Percentiles rank a stretch among this genome's conserved stretches.
phyloP scores from a whole-genome alignment of 2,113 vertebrate genomes.

The Gopherus flavomarginatus region DNA sequence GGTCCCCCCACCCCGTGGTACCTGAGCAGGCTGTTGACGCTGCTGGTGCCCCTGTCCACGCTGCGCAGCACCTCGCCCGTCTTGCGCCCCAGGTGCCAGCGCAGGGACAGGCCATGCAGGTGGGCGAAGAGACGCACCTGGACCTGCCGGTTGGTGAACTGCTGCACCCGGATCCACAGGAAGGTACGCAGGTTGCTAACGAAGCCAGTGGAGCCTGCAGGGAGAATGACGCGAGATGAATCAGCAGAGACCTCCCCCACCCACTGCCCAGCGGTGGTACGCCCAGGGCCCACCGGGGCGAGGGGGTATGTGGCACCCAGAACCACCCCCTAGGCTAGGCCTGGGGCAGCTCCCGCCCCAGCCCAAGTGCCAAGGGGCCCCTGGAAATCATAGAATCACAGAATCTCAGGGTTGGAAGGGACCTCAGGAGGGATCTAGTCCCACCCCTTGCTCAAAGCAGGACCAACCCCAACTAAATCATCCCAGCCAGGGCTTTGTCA shows the following conservation, averaged over 20 bases:
- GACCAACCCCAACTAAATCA: no score
- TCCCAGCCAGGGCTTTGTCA: no score
- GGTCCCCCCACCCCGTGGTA: slow-evolving; percentile 4
- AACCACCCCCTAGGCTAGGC: no score
- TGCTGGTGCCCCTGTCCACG: slow-evolving; percentile 92
- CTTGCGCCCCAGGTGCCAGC: slow-evolving; percentile 93
- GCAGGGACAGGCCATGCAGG: slow-evolving; percentile 90
- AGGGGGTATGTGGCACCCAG: background rate
- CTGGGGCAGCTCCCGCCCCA: no score
- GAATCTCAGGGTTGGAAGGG: no score
- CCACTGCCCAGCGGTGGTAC: fast-evolving
- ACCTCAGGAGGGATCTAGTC: no score
- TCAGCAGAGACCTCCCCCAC: fast-evolving
- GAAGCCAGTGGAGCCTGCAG: slow-evolving; percentile 86
- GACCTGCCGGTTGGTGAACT: slow-evolving; percentile 91
- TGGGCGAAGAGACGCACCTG: slow-evolving; percentile 92
- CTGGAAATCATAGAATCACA: no score
- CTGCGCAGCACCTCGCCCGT: slow-evolving; percentile 93
- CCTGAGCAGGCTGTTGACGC: slow-evolving; percentile 94
- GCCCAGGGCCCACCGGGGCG: background rate
- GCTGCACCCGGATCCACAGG: slow-evolving; percentile 96
- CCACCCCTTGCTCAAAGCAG: no score
- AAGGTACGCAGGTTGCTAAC: slow-evolving; percentile 93
- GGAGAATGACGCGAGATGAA: background rate
- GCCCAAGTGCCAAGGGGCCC: no score